Conservation (phyloP, 2,888 invertebrate genomes). For the Caenorhabditis sp. region DNA sequence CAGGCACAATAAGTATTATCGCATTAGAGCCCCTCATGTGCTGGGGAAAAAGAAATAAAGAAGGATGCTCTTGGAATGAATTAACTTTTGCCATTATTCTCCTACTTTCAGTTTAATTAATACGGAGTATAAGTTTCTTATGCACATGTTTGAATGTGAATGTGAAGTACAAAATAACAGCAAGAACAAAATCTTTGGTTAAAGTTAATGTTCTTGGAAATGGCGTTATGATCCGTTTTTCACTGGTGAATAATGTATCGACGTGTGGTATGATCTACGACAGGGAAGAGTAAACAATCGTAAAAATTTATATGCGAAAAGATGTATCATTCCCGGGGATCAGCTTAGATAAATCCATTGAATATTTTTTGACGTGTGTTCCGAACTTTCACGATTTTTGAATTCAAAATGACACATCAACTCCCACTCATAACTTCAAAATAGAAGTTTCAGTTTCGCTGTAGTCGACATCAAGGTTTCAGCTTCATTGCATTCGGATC, state of each 20-base stretch:
- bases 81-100: slow-evolving; percentile 12
- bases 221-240: slow-evolving; percentile 3
- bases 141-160: slow-evolving; percentile 22
- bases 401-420: slow-evolving; percentile 17
- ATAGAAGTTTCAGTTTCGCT: not conserved
- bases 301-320: not conserved
- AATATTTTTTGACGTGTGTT: slow-evolving; percentile 9
- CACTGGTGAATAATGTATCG: slow-evolving; percentile 41
- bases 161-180: slow-evolving; percentile 3
- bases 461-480: not conserved
- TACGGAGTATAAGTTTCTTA: slow-evolving; percentile 33
- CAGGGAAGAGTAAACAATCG: slow-evolving; percentile 33
- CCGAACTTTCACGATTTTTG: not conserved
- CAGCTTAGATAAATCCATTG: slow-evolving; percentile 7
- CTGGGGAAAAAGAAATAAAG: slow-evolving; percentile 12
- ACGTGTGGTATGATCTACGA: slow-evolving; percentile 26
- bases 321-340: not conserved
- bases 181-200: slow-evolving; percentile 21
- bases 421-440: not conserved
- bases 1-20: slow-evolving; percentile 52
- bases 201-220: slow-evolving; percentile 33
- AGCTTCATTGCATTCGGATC: slow-evolving; percentile 11
- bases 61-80: slow-evolving; percentile 3
- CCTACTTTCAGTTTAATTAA: slow-evolving; percentile 48
- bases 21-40: slow-evolving; percentile 41